phyloP scores from a whole-genome alignment of 2,888 invertebrate genomes.

The Tetragnatha montana region DNA sequence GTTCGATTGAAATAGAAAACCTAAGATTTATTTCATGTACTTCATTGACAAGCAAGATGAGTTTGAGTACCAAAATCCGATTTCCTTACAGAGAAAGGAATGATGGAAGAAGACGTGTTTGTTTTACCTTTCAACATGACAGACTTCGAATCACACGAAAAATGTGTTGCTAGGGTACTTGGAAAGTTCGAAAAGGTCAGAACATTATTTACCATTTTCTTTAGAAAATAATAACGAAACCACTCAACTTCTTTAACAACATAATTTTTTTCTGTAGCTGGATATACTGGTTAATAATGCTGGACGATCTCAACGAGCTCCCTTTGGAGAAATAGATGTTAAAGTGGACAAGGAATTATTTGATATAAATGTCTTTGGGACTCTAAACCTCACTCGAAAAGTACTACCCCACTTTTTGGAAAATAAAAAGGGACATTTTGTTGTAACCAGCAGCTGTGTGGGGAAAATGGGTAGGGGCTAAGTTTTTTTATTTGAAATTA shows the following conservation, averaged over 20 bases:
- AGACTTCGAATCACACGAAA: slow-evolving; percentile 80
- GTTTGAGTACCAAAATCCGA: no score
- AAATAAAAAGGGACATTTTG: slow-evolving; percentile 81
- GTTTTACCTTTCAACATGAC: slow-evolving; percentile 84
- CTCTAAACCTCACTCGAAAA: slow-evolving; percentile 82
- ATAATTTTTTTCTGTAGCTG: no score
- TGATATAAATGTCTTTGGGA: slow-evolving; percentile 86
- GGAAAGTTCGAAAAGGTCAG: slow-evolving; percentile 80
- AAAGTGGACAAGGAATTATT: slow-evolving; percentile 85
- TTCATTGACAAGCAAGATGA: no score
- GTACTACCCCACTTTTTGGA: slow-evolving; percentile 82
- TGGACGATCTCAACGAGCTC: slow-evolving; percentile 85
- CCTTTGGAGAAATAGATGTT: slow-evolving; percentile 83
- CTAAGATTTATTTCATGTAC: no score
- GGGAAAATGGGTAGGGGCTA: slow-evolving; percentile 80
- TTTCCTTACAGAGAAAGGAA: slow-evolving; percentile 57
- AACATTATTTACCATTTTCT: not conserved
- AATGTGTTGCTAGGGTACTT: slow-evolving; percentile 81
- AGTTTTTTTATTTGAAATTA: no score
- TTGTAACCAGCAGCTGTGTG: slow-evolving; percentile 85
- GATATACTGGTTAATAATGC: slow-evolving; percentile 89
- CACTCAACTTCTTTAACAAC: not conserved
- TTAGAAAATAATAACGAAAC: not conserved
- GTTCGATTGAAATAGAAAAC: no score
- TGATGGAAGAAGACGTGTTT: slow-evolving; percentile 76